Conservation (phyloP, 2,113 vertebrate genomes). For the Tautogolabrus adspersus region DNA sequence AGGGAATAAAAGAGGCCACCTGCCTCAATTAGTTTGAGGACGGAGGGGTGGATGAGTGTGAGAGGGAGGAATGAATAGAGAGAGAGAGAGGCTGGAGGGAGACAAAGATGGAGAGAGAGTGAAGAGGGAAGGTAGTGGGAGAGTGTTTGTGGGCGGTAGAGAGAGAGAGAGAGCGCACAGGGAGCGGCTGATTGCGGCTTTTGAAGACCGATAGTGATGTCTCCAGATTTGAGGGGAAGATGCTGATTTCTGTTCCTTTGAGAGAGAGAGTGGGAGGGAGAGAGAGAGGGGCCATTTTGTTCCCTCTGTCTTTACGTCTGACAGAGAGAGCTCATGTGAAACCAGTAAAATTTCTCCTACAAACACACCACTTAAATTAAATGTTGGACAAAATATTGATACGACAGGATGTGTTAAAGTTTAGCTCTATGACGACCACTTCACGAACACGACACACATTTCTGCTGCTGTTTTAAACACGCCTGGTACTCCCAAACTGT, state of each 20-base stretch:
- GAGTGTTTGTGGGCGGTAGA: constrained; percentile 42
- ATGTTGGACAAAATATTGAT: too few relatives aligned
- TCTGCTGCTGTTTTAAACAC: too few relatives aligned
- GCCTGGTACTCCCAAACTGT: too few relatives aligned
- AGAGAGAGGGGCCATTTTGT: constrained; percentile 37
- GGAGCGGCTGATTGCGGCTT: constrained; percentile 40
- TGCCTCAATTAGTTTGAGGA: constrained; percentile 74
- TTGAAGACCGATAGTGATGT: constrained; percentile 38
- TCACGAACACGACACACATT: too few relatives aligned
- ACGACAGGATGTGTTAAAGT: too few relatives aligned
- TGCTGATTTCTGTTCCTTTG: constrained; percentile 20
- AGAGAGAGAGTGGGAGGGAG: neutral
- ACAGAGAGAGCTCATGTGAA: neutral
- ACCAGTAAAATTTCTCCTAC: neutral
- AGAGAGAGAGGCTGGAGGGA: constrained; percentile 42
- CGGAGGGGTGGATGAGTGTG: constrained; percentile 43
- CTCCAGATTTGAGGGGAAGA: constrained; percentile 29
- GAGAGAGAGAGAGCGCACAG: neutral
- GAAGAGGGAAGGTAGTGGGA: constrained; percentile 25
- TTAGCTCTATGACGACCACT: too few relatives aligned
- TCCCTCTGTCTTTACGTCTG: neutral
- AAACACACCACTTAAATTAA: too few relatives aligned
- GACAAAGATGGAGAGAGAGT: constrained; percentile 37
- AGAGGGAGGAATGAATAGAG: constrained; percentile 22
- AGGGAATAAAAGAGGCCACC: constrained; percentile 74